A percentile compares a stretch with the other conserved stretches of the same genome.
phyloP scores from a whole-genome alignment of 2,113 vertebrate species.

The Notarius lentiginosus region DNA sequence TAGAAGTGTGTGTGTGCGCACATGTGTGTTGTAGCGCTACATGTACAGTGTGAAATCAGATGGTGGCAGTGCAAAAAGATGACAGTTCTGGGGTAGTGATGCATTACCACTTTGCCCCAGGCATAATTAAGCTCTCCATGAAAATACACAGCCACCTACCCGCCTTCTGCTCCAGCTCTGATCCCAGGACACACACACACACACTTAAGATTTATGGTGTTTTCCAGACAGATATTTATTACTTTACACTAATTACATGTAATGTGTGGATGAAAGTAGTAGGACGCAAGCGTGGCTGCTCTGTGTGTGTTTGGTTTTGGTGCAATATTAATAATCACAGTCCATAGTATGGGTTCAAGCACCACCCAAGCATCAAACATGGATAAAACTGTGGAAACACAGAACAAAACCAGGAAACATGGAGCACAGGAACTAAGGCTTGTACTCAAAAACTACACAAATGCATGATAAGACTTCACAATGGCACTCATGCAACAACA shows the following conservation, averaged over 20 bases:
- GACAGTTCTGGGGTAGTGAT: slow-evolving; percentile 68
- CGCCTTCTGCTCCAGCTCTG: slow-evolving; percentile 39
- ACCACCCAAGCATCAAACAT: not conserved
- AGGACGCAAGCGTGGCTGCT: slow-evolving; percentile 1
- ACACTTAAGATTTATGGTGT: not conserved
- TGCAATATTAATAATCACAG: slow-evolving; percentile 8
- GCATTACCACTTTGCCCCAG: slow-evolving; percentile 63
- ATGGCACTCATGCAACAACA: not conserved
- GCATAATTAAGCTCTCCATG: slow-evolving; percentile 67
- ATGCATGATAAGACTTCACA: not conserved
- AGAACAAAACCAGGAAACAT: not conserved
- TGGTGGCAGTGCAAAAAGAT: slow-evolving; percentile 51
- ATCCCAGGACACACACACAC: slow-evolving; percentile 36
- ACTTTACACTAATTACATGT: slow-evolving; percentile 8
- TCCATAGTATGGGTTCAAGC: not conserved
- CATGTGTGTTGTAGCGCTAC: not conserved
- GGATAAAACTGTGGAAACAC: not conserved
- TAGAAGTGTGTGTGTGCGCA: slow-evolving; percentile 3
- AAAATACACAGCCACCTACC: slow-evolving; percentile 61
- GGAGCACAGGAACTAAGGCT: not conserved
- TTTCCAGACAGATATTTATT: slow-evolving; percentile 10
- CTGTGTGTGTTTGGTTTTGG: too few species aligned
- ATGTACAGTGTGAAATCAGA: slow-evolving; percentile 33
- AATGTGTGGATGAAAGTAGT: slow-evolving; percentile 2
- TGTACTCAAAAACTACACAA: not conserved